phyloP scores from a whole-genome alignment of 2,113 vertebrate species.

The Sminthopsis crassicaudata region DNA sequence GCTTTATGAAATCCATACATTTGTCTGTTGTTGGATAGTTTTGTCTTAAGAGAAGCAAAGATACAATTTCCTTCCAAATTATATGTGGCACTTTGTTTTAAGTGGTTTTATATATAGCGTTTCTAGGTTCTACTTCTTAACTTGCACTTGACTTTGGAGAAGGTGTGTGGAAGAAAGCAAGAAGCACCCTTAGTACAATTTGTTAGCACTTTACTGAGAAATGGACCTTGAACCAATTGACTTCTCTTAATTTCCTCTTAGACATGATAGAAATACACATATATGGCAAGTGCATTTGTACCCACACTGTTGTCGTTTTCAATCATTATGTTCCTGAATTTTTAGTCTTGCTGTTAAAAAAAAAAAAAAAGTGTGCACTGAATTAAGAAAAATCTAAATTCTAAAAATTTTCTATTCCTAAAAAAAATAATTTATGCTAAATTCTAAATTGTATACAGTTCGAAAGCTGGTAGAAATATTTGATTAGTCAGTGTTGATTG shows the following conservation, averaged over 20 bases:
- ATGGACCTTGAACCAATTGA: constrained; percentile 84
- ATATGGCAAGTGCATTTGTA: constrained; percentile 72
- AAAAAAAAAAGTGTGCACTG: constrained; percentile 80
- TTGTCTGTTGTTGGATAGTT: constrained; percentile 27
- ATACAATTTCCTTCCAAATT: constrained; percentile 58
- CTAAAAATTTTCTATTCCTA: background rate
- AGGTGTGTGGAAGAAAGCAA: constrained; percentile 27
- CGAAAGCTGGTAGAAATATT: constrained; percentile 49
- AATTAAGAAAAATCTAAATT: constrained; percentile 65
- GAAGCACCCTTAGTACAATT: constrained; percentile 74
- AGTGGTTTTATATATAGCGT: constrained; percentile 56
- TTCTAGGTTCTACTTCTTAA: constrained; percentile 69
- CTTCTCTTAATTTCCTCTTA: constrained; percentile 36
- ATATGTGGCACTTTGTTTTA: constrained; percentile 73
- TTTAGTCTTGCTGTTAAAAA: constrained; percentile 74
- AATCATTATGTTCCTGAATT: constrained; percentile 66
- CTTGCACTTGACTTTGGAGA: constrained; percentile 80
- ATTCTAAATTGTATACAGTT: constrained; percentile 23
- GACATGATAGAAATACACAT: background rate
- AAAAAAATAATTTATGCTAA: constrained; percentile 49
- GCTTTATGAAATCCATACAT: constrained; percentile 74
- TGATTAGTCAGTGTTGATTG: constrained; percentile 51
- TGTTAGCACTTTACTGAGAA: constrained; percentile 91
- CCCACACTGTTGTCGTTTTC: constrained; percentile 70
- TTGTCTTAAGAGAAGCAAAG: constrained; percentile 62